Percentiles rank a stretch among this genome's conserved stretches.
Conservation (phyloP, 2,113 vertebrate species). For the Apaloderma vittatum region DNA sequence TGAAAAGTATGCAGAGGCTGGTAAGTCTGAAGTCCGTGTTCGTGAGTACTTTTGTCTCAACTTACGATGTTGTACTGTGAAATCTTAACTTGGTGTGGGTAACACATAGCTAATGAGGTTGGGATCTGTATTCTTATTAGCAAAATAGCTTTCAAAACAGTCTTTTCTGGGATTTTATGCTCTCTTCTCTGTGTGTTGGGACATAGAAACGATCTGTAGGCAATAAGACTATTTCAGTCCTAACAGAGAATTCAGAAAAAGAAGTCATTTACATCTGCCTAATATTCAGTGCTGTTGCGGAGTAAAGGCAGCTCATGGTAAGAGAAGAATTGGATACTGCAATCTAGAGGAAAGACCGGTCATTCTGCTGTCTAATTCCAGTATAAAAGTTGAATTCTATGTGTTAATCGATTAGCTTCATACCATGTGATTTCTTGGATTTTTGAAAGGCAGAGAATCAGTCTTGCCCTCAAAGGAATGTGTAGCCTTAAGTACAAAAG, state of each 20-base stretch:
- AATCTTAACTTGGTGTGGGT: background rate
- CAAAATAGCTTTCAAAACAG: background rate
- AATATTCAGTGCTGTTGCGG: background rate
- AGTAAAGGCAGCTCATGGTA: background rate
- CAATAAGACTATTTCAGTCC: background rate
- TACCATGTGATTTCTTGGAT: background rate
- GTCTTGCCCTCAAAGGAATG: background rate
- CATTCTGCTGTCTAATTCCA: background rate
- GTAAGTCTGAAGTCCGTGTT: slow-evolving; percentile 77
- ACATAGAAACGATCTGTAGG: background rate
- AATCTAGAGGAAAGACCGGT: background rate
- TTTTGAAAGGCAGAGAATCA: background rate
- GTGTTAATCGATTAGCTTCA: background rate
- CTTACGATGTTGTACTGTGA: background rate
- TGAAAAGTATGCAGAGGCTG: slow-evolving; percentile 99
- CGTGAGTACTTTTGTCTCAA: background rate
- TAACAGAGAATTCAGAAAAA: background rate
- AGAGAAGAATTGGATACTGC: background rate
- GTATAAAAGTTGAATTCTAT: background rate
- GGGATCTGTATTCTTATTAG: background rate
- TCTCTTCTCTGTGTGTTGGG: background rate
- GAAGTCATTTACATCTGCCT: background rate
- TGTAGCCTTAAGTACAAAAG: background rate
- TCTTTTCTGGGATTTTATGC: background rate
- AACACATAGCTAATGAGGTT: background rate